Conservation (phyloP, 2,888 invertebrate species). For the Eristalinus sepulchralis region DNA sequence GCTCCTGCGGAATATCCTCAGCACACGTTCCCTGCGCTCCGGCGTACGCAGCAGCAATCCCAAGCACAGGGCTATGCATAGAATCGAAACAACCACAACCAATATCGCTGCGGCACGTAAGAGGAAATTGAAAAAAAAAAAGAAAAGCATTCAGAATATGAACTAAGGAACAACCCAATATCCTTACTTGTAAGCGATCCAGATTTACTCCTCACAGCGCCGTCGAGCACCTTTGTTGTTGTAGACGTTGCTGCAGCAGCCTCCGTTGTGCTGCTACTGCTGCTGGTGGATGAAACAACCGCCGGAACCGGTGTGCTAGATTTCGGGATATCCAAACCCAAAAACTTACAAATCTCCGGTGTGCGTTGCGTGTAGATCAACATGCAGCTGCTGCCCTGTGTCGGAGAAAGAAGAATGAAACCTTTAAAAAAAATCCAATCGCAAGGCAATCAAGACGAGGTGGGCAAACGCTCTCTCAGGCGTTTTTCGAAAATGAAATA, state of each 20-base stretch:
- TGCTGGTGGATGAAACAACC: not conserved
- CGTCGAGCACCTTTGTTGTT: slow-evolving; percentile 12
- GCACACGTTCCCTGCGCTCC: slow-evolving; percentile 75
- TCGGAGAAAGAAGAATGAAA: slow-evolving; percentile 63
- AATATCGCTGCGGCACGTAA: slow-evolving; percentile 23
- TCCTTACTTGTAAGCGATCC: slow-evolving; percentile 36
- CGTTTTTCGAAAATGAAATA: slow-evolving; percentile 60
- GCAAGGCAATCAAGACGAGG: not conserved
- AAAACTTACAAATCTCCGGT: slow-evolving; percentile 78
- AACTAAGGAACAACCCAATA: not conserved
- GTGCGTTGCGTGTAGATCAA: slow-evolving; percentile 78
- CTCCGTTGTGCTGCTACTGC: not conserved
- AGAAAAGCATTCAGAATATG: not conserved
- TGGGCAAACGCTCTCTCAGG: not conserved
- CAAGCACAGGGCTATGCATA: slow-evolving; percentile 68
- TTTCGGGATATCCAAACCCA: slow-evolving; percentile 74
- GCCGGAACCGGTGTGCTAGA: slow-evolving; percentile 12
- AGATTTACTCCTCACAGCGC: slow-evolving; percentile 22
- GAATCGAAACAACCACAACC: not conserved
- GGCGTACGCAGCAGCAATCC: slow-evolving; percentile 77
- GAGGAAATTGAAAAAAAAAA: slow-evolving; percentile 25
- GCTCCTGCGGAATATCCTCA: slow-evolving; percentile 76
- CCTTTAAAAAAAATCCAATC: slow-evolving; percentile 32
- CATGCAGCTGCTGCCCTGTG: slow-evolving; percentile 77
- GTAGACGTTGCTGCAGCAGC: slow-evolving; percentile 1